Evolutionary conservation across 1,140 invertebrate species (phyloP), one percentile per base, ranked within the genome.

Genomic region (Cherax quadricarinatus): DNA sequence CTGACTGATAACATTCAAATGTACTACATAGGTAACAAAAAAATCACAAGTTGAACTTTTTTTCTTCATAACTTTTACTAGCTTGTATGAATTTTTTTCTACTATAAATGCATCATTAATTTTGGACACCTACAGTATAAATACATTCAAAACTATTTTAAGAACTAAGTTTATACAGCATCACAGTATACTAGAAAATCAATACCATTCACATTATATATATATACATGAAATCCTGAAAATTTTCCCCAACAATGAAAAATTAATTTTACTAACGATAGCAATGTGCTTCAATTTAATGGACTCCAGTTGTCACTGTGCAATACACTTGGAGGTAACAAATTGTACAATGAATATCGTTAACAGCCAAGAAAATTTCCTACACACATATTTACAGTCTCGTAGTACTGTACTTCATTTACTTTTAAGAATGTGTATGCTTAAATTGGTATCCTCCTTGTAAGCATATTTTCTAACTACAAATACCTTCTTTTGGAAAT

Each of bases 81-180:
- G 21, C 21, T 66, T 21, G 21, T 66, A 66, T 66, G 18, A 66
- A 57, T 57, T 21, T 66, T 66, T 30, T 30, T 7, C n/a, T 21
- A 75, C 24, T 30, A 30, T 75, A 30, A 75, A 75, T 21, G 24
- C 62, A 66, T 18, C 7, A 30, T 75, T 75, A 75, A 75, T 75
- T 75, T 75, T 30, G 70, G 30, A 30, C 70, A 75, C 12, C 70
- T 12, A 41, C 30, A 41, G 30, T 41, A 75, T 75, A 75, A 24
- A 75, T 30, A 75, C 70, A 75, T 30, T 16, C 70, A 75, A 75
- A 75, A 75, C 70, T 75, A 75, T 75, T 75, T 75, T 6, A 10
- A 57, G n/a, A 75, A 30, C 4, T 30, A 75, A 75, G n/a, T n/a
- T 21, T 75, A 30, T 75, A 75, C 70, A 75, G 70, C 21, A 30